These are phyloP conservation scores for Sinocyclocheilus anophthalmus DNA, from an alignment of 2,113 vertebrate genomes.

Conservation along the genomic window DNA sequence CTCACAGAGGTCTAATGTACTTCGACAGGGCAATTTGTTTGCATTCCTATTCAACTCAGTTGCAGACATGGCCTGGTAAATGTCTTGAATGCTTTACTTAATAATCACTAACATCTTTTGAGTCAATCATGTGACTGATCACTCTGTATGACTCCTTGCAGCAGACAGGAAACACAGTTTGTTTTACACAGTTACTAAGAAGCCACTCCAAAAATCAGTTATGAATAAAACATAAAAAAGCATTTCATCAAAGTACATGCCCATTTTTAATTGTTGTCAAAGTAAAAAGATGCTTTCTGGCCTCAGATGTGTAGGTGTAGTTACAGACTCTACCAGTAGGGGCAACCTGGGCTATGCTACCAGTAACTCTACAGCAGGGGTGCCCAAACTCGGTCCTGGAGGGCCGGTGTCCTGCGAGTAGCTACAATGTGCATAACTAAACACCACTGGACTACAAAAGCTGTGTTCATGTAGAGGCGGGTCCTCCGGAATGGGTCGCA, in stretches of 20 bases:
- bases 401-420: too few relatives aligned
- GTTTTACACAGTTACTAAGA: not conserved
- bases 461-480: too few relatives aligned
- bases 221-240: not conserved
- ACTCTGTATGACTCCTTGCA: not conserved
- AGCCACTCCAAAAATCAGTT: not conserved
- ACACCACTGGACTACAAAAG: too few relatives aligned
- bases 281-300: not conserved
- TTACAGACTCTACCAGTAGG: not conserved
- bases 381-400: too few relatives aligned
- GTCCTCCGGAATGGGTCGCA: too few relatives aligned
- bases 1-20: not conserved
- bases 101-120: not conserved
- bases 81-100: not conserved
- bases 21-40: not conserved
- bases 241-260: not conserved
- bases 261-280: not conserved
- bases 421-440: too few relatives aligned
- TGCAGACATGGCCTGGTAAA: not conserved
- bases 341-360: not conserved
- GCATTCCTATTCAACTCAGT: not conserved
- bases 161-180: not conserved
- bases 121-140: not conserved
- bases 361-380: not conserved
- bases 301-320: not conserved